These are phyloP conservation scores for Meda fulgida DNA, from an alignment of 2,797 vertebrate genomes.

Conservation along the genomic window DNA sequence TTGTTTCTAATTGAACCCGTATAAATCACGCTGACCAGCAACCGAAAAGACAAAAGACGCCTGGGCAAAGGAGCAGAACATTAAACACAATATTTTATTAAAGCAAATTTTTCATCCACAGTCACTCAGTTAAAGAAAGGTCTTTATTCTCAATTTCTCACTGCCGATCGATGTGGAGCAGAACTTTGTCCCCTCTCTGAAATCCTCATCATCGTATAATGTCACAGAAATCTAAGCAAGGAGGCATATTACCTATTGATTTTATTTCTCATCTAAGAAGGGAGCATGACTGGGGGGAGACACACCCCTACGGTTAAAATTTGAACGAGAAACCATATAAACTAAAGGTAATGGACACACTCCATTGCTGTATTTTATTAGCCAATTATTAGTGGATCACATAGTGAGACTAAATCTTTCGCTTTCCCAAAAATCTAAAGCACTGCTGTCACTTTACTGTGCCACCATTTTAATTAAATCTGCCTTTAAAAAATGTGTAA, in stretches of 20 bases:
- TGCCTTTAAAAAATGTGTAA: slow-evolving; percentile 53
- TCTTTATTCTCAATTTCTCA: slow-evolving; percentile 51
- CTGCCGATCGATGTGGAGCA: slow-evolving; percentile 47
- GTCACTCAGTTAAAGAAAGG: slow-evolving; percentile 41
- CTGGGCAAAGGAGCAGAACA: slow-evolving; percentile 47
- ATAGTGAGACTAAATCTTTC: slow-evolving; percentile 63
- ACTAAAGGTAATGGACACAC: slow-evolving; percentile 18
- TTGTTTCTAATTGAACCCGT: slow-evolving; percentile 19
- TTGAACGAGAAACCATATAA: slow-evolving; percentile 46
- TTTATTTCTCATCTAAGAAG: slow-evolving; percentile 47
- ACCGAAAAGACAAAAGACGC: slow-evolving; percentile 30
- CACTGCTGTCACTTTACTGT: slow-evolving; percentile 42
- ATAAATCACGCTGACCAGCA: slow-evolving; percentile 44
- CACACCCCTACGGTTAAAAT: neutral
- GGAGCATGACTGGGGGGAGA: too few relatives aligned
- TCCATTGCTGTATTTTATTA: slow-evolving; percentile 36
- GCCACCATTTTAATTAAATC: slow-evolving; percentile 55
- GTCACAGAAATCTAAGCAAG: slow-evolving; percentile 50
- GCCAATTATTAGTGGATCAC: neutral
- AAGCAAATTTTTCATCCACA: slow-evolving; percentile 27
- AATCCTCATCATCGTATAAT: slow-evolving; percentile 58
- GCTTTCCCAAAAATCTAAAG: slow-evolving; percentile 51
- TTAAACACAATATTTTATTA: slow-evolving; percentile 43
- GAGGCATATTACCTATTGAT: slow-evolving; percentile 63
- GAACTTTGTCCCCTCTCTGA: slow-evolving; percentile 49